A percentile compares a stretch with the other conserved stretches of the same genome.
Evolutionary conservation across 2,797 vertebrate genomes (phyloP).

Genomic region (Pterois miles): DNA sequence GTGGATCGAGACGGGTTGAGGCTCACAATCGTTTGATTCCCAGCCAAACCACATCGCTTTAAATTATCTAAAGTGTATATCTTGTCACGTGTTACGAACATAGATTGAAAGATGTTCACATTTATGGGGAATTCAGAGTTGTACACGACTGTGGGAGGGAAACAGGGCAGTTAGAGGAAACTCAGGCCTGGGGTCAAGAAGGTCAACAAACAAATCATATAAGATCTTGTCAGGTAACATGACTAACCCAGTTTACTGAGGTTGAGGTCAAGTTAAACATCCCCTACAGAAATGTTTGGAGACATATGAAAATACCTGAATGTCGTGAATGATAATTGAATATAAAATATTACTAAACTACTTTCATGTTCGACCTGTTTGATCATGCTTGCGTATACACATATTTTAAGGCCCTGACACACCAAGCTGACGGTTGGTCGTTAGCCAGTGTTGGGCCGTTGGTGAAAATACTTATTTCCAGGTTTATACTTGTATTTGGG

Average conservation of each 20-base stretch:
- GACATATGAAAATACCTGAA: not conserved
- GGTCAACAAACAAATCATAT: conserved; percentile 50
- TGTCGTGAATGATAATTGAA: not conserved
- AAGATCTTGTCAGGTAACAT: conserved; percentile 42
- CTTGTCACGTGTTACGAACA: conserved; percentile 22
- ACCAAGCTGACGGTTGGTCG: no score
- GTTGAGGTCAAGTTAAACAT: conserved; percentile 14
- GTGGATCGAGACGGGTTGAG: not conserved
- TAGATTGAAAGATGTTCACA: not conserved
- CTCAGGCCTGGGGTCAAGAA: conserved; percentile 32
- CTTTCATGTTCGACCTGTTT: not conserved
- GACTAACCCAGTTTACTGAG: conserved; percentile 24
- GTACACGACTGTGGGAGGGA: conserved; percentile 17
- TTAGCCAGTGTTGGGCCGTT: no score
- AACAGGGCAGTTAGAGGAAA: conserved; percentile 25
- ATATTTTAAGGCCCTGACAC: not conserved
- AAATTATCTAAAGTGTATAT: conserved; percentile 33
- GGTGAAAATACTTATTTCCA: not conserved
- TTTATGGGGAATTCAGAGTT: conserved; percentile 12
- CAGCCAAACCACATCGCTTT: conserved; percentile 35
- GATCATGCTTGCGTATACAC: not conserved
- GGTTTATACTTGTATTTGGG: not conserved
- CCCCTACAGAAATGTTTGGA: not conserved
- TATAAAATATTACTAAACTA: not conserved
- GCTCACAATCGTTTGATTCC: conserved; percentile 31